A percentile compares a stretch with the other conserved stretches of the same genome.
Conservation (phyloP, 1,140 invertebrate genomes). For the Orius laevigatus region DNA sequence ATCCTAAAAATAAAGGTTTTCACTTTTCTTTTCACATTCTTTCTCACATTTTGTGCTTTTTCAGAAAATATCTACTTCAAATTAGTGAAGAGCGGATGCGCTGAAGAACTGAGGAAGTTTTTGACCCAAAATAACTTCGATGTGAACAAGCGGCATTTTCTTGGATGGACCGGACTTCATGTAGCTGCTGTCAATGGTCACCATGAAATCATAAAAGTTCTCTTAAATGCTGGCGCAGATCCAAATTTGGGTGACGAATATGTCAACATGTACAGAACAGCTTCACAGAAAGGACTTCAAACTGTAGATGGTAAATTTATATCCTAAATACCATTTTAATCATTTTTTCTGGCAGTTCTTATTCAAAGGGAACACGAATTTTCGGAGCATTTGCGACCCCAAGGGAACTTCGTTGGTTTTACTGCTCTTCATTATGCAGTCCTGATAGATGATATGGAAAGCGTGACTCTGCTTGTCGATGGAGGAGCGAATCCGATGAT, state of each 20-base stretch:
- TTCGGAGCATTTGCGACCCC: slow-evolving; percentile 40
- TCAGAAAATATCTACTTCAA: slow-evolving; percentile 42
- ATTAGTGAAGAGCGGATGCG: slow-evolving; percentile 43
- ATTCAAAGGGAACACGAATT: slow-evolving; percentile 64
- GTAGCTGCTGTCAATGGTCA: slow-evolving; percentile 64
- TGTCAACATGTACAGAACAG: slow-evolving; percentile 47
- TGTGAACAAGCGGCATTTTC: slow-evolving; percentile 44
- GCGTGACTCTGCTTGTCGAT: slow-evolving; percentile 41
- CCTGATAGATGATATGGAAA: slow-evolving; percentile 47
- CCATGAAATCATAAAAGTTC: slow-evolving; percentile 40
- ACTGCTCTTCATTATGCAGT: slow-evolving; percentile 84
- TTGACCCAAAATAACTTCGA: slow-evolving; percentile 24
- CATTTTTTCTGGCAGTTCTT: slow-evolving; percentile 33
- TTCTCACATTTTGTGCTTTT: slow-evolving; percentile 17
- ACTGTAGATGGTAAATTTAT: slow-evolving; percentile 38
- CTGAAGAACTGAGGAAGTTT: slow-evolving; percentile 40
- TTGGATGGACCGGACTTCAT: slow-evolving; percentile 79
- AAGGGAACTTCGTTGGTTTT: slow-evolving; percentile 58
- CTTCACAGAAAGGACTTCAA: slow-evolving; percentile 35
- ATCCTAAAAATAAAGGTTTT: too few relatives aligned
- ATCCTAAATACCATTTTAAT: background rate
- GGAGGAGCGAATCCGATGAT: slow-evolving; percentile 51
- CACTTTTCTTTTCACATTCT: too few relatives aligned
- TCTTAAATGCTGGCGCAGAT: slow-evolving; percentile 62
- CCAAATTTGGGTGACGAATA: slow-evolving; percentile 66